Evolutionary conservation across 2,888 invertebrate species (phyloP).

Genomic region (Acleris emargana): DNA sequence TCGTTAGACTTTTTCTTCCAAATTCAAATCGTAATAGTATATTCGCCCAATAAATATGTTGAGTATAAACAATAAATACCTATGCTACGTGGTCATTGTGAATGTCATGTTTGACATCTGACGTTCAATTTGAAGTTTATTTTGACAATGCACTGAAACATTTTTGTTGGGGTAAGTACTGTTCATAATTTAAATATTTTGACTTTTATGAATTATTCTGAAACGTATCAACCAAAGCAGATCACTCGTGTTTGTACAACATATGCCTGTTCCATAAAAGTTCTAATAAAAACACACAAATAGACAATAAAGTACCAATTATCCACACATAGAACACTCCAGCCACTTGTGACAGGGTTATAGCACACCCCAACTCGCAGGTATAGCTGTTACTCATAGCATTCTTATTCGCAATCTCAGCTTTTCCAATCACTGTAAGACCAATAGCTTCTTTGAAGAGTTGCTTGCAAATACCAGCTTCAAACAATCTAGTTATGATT

Average conservation of each 20-base stretch:
- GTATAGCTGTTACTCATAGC: constrained; percentile 60
- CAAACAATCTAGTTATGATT: constrained; percentile 54
- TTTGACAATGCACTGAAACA: too few relatives aligned
- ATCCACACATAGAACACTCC: constrained; percentile 63
- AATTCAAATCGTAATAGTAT: too few relatives aligned
- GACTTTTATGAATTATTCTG: too few relatives aligned
- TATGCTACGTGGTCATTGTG: too few relatives aligned
- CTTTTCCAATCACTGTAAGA: constrained; percentile 52
- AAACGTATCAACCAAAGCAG: not conserved
- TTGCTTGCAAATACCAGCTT: constrained; percentile 63
- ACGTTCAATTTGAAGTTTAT: too few relatives aligned
- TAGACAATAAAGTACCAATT: constrained; percentile 57
- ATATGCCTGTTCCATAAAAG: constrained; percentile 23
- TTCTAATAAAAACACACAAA: constrained; percentile 56
- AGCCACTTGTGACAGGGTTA: constrained; percentile 56
- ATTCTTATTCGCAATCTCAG: constrained; percentile 53
- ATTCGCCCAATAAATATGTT: too few relatives aligned
- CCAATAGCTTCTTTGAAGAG: constrained; percentile 64
- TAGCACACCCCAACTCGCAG: constrained; percentile 62
- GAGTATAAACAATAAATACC: too few relatives aligned
- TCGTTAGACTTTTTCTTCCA: too few relatives aligned
- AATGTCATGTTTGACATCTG: too few relatives aligned
- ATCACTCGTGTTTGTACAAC: not conserved
- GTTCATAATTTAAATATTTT: too few relatives aligned
- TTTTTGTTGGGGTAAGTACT: too few relatives aligned